phyloP scores from a whole-genome alignment of 2,888 invertebrate species.

The Strigamia transsilvanica region DNA sequence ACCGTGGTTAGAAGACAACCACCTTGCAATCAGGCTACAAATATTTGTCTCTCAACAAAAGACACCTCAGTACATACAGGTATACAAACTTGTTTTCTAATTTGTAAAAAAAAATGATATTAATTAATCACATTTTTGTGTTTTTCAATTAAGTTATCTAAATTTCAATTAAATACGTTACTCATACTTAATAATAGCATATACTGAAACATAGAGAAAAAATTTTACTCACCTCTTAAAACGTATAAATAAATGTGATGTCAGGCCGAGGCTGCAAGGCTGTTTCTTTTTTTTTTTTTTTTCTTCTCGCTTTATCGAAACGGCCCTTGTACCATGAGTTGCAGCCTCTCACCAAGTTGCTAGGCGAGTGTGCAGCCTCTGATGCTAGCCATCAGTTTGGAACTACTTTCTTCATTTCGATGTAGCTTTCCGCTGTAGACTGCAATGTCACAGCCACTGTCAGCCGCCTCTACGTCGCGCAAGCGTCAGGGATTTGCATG shows the following conservation, averaged over 20 bases:
- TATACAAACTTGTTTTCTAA: no score
- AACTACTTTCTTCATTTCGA: background rate
- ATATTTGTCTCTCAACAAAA: background rate
- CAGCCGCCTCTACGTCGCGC: background rate
- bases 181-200: no score
- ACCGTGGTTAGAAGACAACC: conserved; percentile 13
- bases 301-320: background rate
- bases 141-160: background rate
- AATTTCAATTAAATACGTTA: no score
- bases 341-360: conserved; percentile 44
- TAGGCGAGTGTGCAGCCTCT: conserved; percentile 43
- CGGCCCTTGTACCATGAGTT: conserved; percentile 35
- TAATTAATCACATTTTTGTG: background rate
- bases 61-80: background rate
- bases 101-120: no score
- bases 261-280: background rate
- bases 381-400: conserved; percentile 27
- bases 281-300: background rate
- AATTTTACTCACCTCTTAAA: conserved; percentile 6
- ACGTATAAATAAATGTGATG: conserved; percentile 16
- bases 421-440: conserved; percentile 17
- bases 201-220: background rate
- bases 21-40: conserved; percentile 28
- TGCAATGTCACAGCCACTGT: background rate
- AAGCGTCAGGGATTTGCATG: background rate